phyloP scores from a whole-genome alignment of 2,113 vertebrate species.

The Xiphias gladius region DNA sequence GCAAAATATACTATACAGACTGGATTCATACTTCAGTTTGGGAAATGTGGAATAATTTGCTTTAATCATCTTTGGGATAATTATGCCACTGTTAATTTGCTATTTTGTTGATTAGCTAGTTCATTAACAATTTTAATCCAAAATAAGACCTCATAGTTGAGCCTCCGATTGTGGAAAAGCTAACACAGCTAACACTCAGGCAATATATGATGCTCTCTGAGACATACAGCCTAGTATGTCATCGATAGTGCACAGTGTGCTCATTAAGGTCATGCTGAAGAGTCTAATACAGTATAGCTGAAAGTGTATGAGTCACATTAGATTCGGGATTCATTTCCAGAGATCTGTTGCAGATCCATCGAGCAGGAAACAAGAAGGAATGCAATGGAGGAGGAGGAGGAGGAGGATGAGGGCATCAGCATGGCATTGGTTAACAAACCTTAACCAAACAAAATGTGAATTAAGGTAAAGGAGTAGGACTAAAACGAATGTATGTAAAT shows the following conservation, averaged over 20 bases:
- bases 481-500: constrained; percentile 39
- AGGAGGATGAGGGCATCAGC: constrained; percentile 20
- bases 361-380: constrained; percentile 51
- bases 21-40: background rate
- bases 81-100: background rate
- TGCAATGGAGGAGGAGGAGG: constrained; percentile 24
- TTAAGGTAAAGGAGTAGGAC: constrained; percentile 2
- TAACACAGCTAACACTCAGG: constrained; percentile 9
- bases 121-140: constrained; percentile 1
- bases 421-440: constrained; percentile 33
- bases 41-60: constrained; percentile 6
- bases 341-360: constrained; percentile 34
- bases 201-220: constrained; percentile 21
- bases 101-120: background rate
- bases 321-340: constrained; percentile 46
- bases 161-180: constrained; percentile 8
- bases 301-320: constrained; percentile 51
- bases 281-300: constrained; percentile 37
- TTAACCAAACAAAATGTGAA: constrained; percentile 35
- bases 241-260: constrained; percentile 13
- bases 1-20: background rate
- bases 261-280: constrained; percentile 49
- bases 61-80: constrained; percentile 15
- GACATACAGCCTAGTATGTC: constrained; percentile 11
- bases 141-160: background rate